Evolutionary conservation across 2,888 invertebrate genomes (phyloP).

Genomic region (Temnothorax ravouxi): DNA sequence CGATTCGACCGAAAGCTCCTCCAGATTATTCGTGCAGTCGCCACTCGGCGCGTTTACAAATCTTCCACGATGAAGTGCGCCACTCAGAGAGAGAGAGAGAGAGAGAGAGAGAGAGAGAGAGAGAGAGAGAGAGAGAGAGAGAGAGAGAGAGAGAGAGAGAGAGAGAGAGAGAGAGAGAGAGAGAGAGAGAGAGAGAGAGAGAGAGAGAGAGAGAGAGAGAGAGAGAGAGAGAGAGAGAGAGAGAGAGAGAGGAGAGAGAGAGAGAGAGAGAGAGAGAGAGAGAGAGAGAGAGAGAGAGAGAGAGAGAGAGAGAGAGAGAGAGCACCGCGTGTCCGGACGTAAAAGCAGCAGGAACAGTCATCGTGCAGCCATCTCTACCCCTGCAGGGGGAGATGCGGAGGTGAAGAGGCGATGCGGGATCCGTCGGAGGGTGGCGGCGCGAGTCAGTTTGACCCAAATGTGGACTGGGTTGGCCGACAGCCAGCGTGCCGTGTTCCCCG

Average conservation of each 20-base stretch:
- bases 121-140: conserved; percentile 6
- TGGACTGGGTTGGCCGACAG: conserved; percentile 79
- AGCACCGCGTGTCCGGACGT: conserved; percentile 22
- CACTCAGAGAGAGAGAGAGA: not conserved
- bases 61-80: conserved; percentile 36
- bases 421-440: conserved; percentile 30
- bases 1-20: not conserved
- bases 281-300: not conserved
- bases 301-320: not conserved
- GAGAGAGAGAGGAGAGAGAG: not conserved
- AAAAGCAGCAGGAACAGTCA: conserved; percentile 5
- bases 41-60: conserved; percentile 28
- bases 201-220: not conserved
- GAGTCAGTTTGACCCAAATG: conserved; percentile 81
- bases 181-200: conserved; percentile 6
- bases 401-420: not conserved
- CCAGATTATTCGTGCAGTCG: conserved; percentile 16
- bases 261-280: not conserved
- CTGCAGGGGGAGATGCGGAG: conserved; percentile 3
- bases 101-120: not conserved
- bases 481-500: conserved; percentile 80
- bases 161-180: conserved; percentile 11
- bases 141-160: not conserved
- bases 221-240: not conserved
- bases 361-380: not conserved